Base-by-base conservation (phyloP, 2,113 vertebrate species). In the Peromyscus maniculatus region DNA sequence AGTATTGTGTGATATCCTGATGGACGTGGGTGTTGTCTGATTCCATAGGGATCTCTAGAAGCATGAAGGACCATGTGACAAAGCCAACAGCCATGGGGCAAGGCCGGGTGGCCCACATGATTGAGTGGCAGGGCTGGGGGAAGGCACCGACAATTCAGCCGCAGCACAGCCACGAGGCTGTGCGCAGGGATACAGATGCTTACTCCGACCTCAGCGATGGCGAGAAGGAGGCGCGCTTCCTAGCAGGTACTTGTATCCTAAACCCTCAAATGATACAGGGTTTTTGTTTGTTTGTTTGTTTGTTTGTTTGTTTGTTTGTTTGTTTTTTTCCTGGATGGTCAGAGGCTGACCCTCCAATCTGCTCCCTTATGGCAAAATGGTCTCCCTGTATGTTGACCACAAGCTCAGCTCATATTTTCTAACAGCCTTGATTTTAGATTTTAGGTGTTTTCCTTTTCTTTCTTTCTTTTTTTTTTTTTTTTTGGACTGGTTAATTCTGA, bases 71-170 rank as follows among this genome's bases (percentile, higher is more conserved):
- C 98, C 99, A 99, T 4, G 99, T 99, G 96, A 99, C 99, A 33
- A 99, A 99, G 98, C 99, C 99, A 74, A 99, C 99, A 0, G 99
- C 99, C 79, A 99, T 99, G 99, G 99, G 99, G 1, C 99, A 99
- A 97, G 99, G 99, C 78, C 99, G 99, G 0, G 99, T 99, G 64
- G 99, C 99, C 19, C 99, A 99, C 98, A 99, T 99, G 99, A 99
- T 99, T 1, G 99, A 99, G 94, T 99, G 99, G 99, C 99, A 99
- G 97, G 99, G 99, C 98, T 99, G 99, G 99, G 99, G 99, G 84
- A 99, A 99, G 97, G 97, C 98, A 2, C 98, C 98, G 4, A 98
- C 97, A 96, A 99, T 99, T 95, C 99, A 99, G 94, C 99, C 99
- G 80, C 99, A 99, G 82, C 99, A 99, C 94, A 99, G 99, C 62